Conservation (phyloP, 1,140 invertebrate species). For the Onthophagus taurus region DNA sequence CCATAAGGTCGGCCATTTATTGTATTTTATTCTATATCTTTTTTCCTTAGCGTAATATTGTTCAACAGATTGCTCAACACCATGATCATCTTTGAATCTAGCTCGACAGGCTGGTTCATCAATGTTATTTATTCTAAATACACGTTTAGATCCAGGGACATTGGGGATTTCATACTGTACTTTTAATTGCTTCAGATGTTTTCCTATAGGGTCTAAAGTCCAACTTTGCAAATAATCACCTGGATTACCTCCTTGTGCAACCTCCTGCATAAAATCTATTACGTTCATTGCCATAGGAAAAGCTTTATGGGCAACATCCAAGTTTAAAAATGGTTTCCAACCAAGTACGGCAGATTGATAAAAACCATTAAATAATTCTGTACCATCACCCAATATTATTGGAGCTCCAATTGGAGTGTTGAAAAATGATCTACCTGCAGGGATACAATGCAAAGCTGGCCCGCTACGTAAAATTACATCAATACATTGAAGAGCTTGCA, state of each 20-base stretch:
- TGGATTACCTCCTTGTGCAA: too few species aligned
- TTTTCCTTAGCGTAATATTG: not conserved
- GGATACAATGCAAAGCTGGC: slow-evolving; percentile 37
- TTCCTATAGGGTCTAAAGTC: too few species aligned
- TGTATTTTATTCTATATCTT: slow-evolving; percentile 39
- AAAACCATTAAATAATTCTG: slow-evolving; percentile 61
- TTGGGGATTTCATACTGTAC: too few species aligned
- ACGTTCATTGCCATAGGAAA: slow-evolving; percentile 39
- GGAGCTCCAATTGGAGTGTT: slow-evolving; percentile 20
- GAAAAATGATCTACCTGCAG: slow-evolving; percentile 39
- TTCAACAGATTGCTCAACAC: not conserved
- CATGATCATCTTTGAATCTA: not conserved
- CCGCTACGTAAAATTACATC: slow-evolving; percentile 71
- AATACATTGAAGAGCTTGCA: slow-evolving; percentile 58
- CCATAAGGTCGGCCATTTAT: slow-evolving; percentile 50
- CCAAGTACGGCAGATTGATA: slow-evolving; percentile 67
- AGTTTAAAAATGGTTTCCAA: slow-evolving; percentile 60
- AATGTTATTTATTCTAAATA: not conserved
- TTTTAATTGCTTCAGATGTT: too few species aligned
- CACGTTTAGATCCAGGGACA: too few species aligned
- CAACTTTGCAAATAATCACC: too few species aligned
- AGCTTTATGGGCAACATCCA: slow-evolving; percentile 57
- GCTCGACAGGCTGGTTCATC: not conserved
- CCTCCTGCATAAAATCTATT: slow-evolving; percentile 34
- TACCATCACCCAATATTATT: slow-evolving; percentile 46